Base-by-base conservation (phyloP, 1,140 invertebrate species). In the Drosophila prosaltans region DNA sequence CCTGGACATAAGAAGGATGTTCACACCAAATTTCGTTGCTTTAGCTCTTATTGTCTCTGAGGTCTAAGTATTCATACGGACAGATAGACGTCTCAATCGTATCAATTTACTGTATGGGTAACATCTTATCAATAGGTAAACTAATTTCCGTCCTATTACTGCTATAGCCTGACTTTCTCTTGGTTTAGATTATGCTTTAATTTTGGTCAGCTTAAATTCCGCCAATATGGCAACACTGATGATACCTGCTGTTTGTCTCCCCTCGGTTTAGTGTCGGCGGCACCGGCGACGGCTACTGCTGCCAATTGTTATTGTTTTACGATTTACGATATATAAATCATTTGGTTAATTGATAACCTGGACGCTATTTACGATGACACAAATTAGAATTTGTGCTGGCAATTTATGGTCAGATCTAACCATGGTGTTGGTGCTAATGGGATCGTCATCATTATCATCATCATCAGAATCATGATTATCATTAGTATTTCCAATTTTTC, bases 321-420 rank as follows among this genome's bases (percentile, higher is more conserved):
- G 83, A 88, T 88, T 88, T 88, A 88, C 77, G 84, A 68, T 67
- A 58, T 73, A 80, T 88, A 88, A 88, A 88, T 88, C 83, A 88
- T 83, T 89, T 78, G 83, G 84, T 89, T 88, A 88, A 88, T 88
- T 88, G 83, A 88, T 88, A 88, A 88, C 83, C 75, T 73, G 76
- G 76, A 80, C 84, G 84, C 83, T 86, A 88, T 86, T 86, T 86
- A 86, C 76, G 83, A 89, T 83, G 83, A 88, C 83, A 88, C 83
- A 88, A 88, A 88, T 88, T 88, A 88, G 84, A 88, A 88, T 88
- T 88, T 89, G 83, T 89, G 75, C 70, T 74, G 83, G 78, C 82
- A 75, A 72, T 79, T 86, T 86, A 86, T 81, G 82, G 28, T 55
- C 69, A 48, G 62, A 28, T 64, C 9, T 24, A 26, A 26, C 7